Base-by-base conservation (phyloP, 2,888 invertebrate species). In the Melitaea athalia region DNA sequence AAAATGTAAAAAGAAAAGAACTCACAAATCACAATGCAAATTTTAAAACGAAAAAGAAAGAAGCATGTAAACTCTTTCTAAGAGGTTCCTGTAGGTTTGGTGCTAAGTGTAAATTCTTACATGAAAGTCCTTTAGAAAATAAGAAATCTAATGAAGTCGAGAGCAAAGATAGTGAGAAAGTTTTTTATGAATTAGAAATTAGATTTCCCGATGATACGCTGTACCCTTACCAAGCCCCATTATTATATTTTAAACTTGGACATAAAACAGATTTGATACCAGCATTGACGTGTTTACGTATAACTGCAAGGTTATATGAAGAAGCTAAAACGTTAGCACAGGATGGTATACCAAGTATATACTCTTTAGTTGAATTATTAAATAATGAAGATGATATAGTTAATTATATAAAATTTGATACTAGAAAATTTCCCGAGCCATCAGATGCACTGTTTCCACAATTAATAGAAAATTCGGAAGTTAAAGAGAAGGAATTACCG, bases 151-250 rank as follows among this genome's bases (percentile, higher is more conserved):
- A 86, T 55, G 81, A 84, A 57, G 67, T 76, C 53, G 86, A 86
- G 47, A 75, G 75, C 68, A 82, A 81, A 49, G 83, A 85, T 42
- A 84, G 78, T 61, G 83, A 87, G 72, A 93, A 90, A 82, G 82
- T 88, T 69, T 78, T 78, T 94, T 96, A 87, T 93, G 95, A 92
- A 80, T 88, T 97, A 77, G 97, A 97, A 92, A 93, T 97, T 76
- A 92, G 96, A 75, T 97, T 97, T 88, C 94, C 95, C 0, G 92
- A 94, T 74, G 94, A 94, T 79, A 94, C 94, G 64, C 93, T 93
- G 61, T 97, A 97, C 85, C 97, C 97, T 0, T 95, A 94, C 78
- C 95, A 96, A 85, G 93, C 96, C 0, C 96, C 97, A 0, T 87
- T 95, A 69, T 91, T 97, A 72, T 96, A 95, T 79, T 87, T 96